Conservation (phyloP, 2,888 invertebrate species). For the Catocala sponsa region DNA sequence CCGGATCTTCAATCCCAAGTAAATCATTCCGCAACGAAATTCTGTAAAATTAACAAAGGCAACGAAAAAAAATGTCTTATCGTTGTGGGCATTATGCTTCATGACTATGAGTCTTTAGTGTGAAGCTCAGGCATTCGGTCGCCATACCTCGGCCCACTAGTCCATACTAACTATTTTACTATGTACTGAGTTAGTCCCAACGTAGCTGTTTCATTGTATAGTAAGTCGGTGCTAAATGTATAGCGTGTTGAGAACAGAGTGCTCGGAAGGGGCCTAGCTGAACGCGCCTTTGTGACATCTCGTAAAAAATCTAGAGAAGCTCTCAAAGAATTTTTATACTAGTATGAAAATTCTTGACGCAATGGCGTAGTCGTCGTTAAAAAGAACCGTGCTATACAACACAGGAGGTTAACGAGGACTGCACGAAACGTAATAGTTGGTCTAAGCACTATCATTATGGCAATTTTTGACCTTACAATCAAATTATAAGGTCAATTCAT, state of each 20-base stretch:
- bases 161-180: constrained; percentile 31
- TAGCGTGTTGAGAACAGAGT: constrained; percentile 16
- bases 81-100: too few relatives aligned
- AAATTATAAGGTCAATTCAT: constrained; percentile 54
- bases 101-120: neutral
- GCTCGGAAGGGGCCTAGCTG: neutral
- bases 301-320: too few relatives aligned
- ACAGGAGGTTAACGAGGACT: neutral
- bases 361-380: neutral
- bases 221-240: constrained; percentile 67
- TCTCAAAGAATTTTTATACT: too few relatives aligned
- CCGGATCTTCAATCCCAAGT: too few relatives aligned
- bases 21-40: too few relatives aligned
- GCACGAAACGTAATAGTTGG: constrained; percentile 19
- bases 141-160: constrained; percentile 36
- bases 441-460: constrained; percentile 30
- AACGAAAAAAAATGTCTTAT: too few relatives aligned
- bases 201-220: constrained; percentile 32
- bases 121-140: neutral
- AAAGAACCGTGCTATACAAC: neutral
- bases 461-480: constrained; percentile 44
- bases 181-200: constrained; percentile 10
- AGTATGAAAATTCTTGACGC: neutral
- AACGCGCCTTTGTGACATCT: neutral
- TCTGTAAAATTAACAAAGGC: too few relatives aligned